Percentiles rank a stretch among this genome's conserved stretches.
These are phyloP conservation scores for Pyxicephalus adspersus DNA, from an alignment of 2,113 vertebrate species.

Conservation along the genomic window DNA sequence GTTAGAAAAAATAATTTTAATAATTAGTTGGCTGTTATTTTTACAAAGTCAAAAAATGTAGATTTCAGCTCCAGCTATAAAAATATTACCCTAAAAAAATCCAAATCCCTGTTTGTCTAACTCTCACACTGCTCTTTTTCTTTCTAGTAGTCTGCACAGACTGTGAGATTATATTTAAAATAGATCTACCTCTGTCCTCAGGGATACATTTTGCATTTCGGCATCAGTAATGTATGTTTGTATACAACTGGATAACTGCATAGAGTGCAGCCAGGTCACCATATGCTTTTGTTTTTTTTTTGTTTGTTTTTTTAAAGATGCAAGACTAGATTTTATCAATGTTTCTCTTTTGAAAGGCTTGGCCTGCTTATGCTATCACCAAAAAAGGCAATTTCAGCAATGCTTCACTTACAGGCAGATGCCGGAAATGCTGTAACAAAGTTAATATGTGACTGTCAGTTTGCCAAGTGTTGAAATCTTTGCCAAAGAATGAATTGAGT, in stretches of 20 bases:
- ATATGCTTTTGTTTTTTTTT: too few relatives aligned
- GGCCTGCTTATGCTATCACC: neutral
- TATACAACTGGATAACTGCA: too few relatives aligned
- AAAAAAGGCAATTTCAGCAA: constrained; percentile 36
- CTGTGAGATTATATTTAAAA: neutral
- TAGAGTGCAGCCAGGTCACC: neutral
- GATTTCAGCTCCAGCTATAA: too few relatives aligned
- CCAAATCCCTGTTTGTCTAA: too few relatives aligned
- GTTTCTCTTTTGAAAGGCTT: neutral
- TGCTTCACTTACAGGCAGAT: neutral
- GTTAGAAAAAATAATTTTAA: too few relatives aligned
- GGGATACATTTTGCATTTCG: neutral
- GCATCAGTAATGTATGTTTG: neutral
- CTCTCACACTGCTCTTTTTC: too few relatives aligned
- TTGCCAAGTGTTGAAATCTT: constrained; percentile 41
- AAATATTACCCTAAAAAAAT: too few relatives aligned
- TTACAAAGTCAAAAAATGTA: too few relatives aligned
- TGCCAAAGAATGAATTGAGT: neutral
- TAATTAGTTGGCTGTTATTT: too few relatives aligned
- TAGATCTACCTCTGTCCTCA: neutral
- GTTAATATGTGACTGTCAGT: constrained; percentile 13
- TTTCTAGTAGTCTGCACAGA: too few relatives aligned
- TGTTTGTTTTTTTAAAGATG: too few relatives aligned
- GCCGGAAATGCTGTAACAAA: constrained; percentile 44
- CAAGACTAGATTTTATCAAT: neutral